These are phyloP conservation scores for Diachrysia chrysitis DNA, from an alignment of 2,888 invertebrate species.

Conservation along the genomic window DNA sequence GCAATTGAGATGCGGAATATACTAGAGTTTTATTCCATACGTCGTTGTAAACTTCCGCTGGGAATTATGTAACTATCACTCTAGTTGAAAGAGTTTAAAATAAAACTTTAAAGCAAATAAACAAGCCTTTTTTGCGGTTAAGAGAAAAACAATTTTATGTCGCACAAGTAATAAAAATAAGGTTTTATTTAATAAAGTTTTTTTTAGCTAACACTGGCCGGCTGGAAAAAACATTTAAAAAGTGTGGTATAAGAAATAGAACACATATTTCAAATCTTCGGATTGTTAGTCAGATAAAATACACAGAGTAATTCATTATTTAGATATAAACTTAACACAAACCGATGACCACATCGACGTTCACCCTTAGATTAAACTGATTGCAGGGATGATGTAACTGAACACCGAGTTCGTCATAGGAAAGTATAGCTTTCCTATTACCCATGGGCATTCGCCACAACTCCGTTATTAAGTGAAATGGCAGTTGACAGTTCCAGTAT, in stretches of 20 bases:
- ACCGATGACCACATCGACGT: background rate
- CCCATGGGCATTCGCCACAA: background rate
- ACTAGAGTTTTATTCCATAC: background rate
- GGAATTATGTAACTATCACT: background rate
- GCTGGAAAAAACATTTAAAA: too few species aligned
- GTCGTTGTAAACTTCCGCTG: background rate
- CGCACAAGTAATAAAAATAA: too few species aligned
- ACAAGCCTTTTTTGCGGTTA: too few species aligned
- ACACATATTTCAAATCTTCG: too few species aligned
- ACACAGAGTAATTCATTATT: too few species aligned
- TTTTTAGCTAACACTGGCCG: too few species aligned
- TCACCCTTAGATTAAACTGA: background rate
- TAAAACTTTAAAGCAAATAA: too few species aligned
- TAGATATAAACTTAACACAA: background rate
- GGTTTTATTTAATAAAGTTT: too few species aligned
- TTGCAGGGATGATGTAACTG: constrained; percentile 1
- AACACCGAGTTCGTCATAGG: background rate
- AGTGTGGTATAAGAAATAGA: too few species aligned
- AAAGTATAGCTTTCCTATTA: background rate
- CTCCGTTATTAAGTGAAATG: background rate
- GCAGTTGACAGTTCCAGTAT: constrained; percentile 1
- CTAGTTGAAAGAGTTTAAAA: background rate
- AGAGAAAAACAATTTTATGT: too few species aligned
- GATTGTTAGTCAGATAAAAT: too few species aligned
- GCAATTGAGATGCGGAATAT: constrained; percentile 7